These are phyloP conservation scores for Betta splendens DNA, from an alignment of 2,797 vertebrate genomes.

Conservation along the genomic window DNA sequence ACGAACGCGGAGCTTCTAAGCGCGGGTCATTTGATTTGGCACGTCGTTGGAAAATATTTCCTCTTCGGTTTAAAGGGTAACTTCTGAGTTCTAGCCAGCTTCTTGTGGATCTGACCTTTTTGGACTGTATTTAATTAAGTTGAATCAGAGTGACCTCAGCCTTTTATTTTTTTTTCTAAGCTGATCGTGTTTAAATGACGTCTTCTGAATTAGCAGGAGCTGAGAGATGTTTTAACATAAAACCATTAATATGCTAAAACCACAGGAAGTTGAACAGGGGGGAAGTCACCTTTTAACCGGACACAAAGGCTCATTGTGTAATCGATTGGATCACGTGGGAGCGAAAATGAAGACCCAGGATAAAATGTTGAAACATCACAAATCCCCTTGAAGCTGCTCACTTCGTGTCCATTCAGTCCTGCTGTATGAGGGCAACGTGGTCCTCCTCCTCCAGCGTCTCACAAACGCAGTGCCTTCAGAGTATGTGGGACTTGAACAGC, in stretches of 20 bases:
- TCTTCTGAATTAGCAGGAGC: no score
- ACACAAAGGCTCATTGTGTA: neutral
- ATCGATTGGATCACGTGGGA: conserved; percentile 4
- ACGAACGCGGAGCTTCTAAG: conserved; percentile 36
- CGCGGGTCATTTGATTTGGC: conserved; percentile 14
- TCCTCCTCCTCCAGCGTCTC: conserved; percentile 33
- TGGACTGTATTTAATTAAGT: no score
- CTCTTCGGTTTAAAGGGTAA: neutral
- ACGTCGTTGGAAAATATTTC: neutral
- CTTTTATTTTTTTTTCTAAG: no score
- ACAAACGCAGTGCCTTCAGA: conserved; percentile 71
- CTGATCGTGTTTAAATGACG: no score
- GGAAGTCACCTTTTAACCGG: neutral
- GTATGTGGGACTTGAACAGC: conserved; percentile 35
- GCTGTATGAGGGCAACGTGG: neutral
- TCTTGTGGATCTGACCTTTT: no score
- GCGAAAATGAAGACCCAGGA: neutral
- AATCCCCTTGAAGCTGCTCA: neutral
- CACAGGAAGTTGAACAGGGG: no score
- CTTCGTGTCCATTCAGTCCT: conserved; percentile 1
- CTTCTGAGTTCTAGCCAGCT: no score
- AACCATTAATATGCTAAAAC: no score
- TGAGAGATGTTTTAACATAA: no score
- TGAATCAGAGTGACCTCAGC: no score
- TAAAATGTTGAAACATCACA: conserved; percentile 10